Evolutionary conservation across 1,140 invertebrate genomes (phyloP).

Genomic region (Drosophila persimilis): DNA sequence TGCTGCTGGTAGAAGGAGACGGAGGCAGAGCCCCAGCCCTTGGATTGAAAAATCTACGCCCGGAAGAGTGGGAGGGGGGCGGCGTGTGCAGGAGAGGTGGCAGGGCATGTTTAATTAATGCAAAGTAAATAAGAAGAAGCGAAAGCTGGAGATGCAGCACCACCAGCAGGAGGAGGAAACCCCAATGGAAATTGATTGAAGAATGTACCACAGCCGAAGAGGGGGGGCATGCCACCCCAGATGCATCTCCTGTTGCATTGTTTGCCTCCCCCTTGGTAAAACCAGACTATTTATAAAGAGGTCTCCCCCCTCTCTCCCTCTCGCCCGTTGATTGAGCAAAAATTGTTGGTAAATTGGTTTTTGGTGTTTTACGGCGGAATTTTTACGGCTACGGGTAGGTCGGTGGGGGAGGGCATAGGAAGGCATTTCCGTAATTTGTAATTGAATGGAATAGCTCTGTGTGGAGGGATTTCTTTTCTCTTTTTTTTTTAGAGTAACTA

Average conservation of each 20-base stretch:
- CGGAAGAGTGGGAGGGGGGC: conserved; percentile 2
- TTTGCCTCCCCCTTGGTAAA: conserved; percentile 18
- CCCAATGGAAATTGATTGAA: conserved; percentile 73
- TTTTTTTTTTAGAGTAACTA: conserved; percentile 6
- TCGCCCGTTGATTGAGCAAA: conserved; percentile 57
- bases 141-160: conserved; percentile 19
- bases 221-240: conserved; percentile 6
- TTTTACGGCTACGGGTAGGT: not conserved
- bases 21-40: conserved; percentile 3
- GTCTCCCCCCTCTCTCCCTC: conserved; percentile 26
- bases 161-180: conserved; percentile 32
- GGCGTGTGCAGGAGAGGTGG: conserved; percentile 44
- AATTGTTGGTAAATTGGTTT: conserved; percentile 75
- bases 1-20: conserved; percentile 26
- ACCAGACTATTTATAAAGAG: conserved; percentile 70
- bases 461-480: not conserved
- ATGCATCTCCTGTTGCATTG: conserved; percentile 55
- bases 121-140: conserved; percentile 76
- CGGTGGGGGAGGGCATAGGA: not conserved
- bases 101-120: conserved; percentile 79
- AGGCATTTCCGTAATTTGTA: conserved; percentile 31
- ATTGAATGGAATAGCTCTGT: conserved; percentile 15
- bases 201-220: conserved; percentile 60
- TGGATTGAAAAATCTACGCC: conserved; percentile 67
- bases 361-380: conserved; percentile 51